These are phyloP conservation scores for Cyanoliseus patagonus DNA, from an alignment of 2,113 vertebrate genomes.

Conservation along the genomic window DNA sequence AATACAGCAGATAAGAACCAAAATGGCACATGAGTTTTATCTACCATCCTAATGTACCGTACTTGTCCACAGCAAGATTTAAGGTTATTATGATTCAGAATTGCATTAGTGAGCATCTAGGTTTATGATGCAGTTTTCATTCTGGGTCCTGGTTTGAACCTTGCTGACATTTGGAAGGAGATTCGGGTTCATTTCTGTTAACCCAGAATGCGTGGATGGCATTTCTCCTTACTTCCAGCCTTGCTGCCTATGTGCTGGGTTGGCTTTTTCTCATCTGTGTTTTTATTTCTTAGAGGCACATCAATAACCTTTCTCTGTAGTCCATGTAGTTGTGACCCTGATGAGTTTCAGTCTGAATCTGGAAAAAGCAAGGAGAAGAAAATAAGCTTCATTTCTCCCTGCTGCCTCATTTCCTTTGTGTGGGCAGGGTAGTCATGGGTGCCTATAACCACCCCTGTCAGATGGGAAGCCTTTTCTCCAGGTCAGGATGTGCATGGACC, in stretches of 20 bases:
- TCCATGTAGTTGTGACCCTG: constrained; percentile 58
- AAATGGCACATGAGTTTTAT: not conserved
- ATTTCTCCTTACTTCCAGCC: constrained; percentile 23
- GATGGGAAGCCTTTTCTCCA: not conserved
- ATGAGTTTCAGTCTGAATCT: constrained; percentile 46
- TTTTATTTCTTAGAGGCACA: constrained; percentile 57
- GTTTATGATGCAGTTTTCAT: not conserved
- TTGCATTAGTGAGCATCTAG: not conserved
- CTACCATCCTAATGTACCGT: not conserved
- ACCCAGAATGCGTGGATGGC: not conserved
- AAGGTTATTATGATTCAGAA: not conserved
- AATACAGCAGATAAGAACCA: not conserved
- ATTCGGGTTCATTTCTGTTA: constrained; percentile 32
- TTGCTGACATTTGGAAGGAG: constrained; percentile 33
- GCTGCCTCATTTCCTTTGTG: not conserved
- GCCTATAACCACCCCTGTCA: not conserved
- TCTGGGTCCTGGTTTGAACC: not conserved
- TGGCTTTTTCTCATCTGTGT: not conserved
- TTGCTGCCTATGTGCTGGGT: not conserved
- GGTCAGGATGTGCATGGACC: not conserved
- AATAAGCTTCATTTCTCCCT: constrained; percentile 19
- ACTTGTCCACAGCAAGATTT: not conserved
- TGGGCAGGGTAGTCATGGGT: not conserved
- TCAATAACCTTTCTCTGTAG: constrained; percentile 57
- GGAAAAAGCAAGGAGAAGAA: not conserved